Percentiles rank a stretch among this genome's conserved stretches.
These are phyloP conservation scores for Hoplodrina ambigua DNA, from an alignment of 2,888 invertebrate species.

Conservation along the genomic window DNA sequence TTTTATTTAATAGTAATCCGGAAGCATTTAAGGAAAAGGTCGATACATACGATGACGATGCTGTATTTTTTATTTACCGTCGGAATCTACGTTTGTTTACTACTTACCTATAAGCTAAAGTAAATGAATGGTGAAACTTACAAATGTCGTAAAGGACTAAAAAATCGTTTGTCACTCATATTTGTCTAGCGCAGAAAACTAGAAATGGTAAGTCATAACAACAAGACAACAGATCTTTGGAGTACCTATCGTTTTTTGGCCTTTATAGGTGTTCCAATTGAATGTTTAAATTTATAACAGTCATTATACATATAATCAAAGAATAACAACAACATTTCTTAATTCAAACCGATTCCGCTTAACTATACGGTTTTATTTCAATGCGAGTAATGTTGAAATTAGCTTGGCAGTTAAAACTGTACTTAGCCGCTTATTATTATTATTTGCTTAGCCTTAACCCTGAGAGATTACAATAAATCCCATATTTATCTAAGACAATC, in stretches of 20 bases:
- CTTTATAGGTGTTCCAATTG: neutral
- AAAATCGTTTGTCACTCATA: too few relatives aligned
- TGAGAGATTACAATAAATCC: too few relatives aligned
- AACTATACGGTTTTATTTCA: too few relatives aligned
- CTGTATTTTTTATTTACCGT: neutral
- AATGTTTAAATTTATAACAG: neutral
- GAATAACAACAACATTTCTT: neutral
- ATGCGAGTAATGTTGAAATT: too few relatives aligned
- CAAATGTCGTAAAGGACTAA: too few relatives aligned
- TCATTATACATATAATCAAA: too few relatives aligned
- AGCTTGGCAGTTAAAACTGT: too few relatives aligned
- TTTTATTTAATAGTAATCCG: neutral
- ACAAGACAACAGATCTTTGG: neutral
- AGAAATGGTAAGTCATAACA: neutral
- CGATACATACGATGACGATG: neutral
- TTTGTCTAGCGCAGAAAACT: too few relatives aligned
- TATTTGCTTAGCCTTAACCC: too few relatives aligned
- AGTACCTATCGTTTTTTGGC: neutral
- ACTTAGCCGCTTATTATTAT: too few relatives aligned
- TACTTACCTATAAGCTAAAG: neutral
- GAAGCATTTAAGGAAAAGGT: neutral
- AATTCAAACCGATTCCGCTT: neutral
- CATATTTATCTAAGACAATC: too few relatives aligned
- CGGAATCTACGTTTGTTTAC: constrained; percentile 3
- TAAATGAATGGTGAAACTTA: neutral